phyloP scores from a whole-genome alignment of 2,797 vertebrate species.

The Pampus argenteus region DNA sequence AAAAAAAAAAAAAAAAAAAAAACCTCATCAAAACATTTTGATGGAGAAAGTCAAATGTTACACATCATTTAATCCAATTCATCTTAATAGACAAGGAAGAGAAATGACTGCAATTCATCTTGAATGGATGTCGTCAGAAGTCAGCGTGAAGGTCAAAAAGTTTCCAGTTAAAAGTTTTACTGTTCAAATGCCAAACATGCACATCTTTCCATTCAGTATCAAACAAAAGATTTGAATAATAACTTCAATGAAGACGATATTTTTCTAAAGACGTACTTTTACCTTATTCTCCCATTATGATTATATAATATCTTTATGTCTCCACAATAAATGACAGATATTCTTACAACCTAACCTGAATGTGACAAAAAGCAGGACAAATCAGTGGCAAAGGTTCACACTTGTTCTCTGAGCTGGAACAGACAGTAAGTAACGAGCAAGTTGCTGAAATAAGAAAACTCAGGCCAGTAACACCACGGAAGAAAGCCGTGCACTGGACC shows the following conservation, averaged over 20 bases:
- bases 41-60: not conserved
- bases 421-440: not conserved
- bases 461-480: constrained; percentile 11
- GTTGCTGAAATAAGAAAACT: constrained; percentile 35
- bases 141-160: constrained; percentile 3
- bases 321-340: constrained; percentile 6
- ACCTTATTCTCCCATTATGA: constrained; percentile 17
- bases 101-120: not conserved
- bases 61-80: constrained; percentile 4
- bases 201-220: constrained; percentile 23
- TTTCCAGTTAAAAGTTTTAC: not conserved
- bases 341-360: constrained; percentile 5
- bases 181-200: not conserved
- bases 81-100: not conserved
- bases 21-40: constrained; percentile 14
- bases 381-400: constrained; percentile 10
- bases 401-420: constrained; percentile 10
- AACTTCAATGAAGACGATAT: constrained; percentile 27
- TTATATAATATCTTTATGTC: constrained; percentile 21
- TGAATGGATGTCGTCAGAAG: constrained; percentile 1
- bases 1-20: too few relatives aligned
- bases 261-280: constrained; percentile 34
- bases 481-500: not conserved
- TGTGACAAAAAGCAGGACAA: constrained; percentile 3
- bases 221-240: constrained; percentile 49